These are phyloP conservation scores for Metellina segmentata DNA, from an alignment of 2,888 invertebrate genomes.

Conservation along the genomic window DNA sequence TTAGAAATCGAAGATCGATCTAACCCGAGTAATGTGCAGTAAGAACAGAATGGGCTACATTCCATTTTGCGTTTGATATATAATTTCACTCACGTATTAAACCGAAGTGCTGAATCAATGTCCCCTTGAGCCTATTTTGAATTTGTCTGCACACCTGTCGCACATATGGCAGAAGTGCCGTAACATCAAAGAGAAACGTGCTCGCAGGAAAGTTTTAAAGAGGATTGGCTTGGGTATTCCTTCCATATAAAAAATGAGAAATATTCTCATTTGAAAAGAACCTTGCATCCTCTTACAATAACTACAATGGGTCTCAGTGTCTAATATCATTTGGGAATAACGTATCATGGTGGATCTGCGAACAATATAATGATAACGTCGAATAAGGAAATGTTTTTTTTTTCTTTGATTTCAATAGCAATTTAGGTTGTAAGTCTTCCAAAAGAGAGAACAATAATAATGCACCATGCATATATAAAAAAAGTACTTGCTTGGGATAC, in stretches of 20 bases:
- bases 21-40: too few relatives aligned
- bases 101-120: not conserved
- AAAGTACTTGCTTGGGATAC: too few relatives aligned
- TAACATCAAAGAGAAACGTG: slow-evolving; percentile 56
- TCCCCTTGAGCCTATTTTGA: slow-evolving; percentile 19
- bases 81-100: not conserved
- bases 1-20: too few relatives aligned
- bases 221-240: not conserved
- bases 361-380: too few relatives aligned
- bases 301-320: too few relatives aligned
- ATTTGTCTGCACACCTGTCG: slow-evolving; percentile 54
- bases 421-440: too few relatives aligned
- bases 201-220: slow-evolving; percentile 7
- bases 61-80: not conserved
- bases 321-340: too few relatives aligned
- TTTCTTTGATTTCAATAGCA: too few relatives aligned
- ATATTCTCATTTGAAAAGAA: not conserved
- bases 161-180: not conserved
- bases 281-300: not conserved
- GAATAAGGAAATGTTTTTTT: too few relatives aligned
- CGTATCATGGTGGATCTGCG: too few relatives aligned
- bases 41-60: not conserved
- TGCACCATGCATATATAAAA: too few relatives aligned
- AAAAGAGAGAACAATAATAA: too few relatives aligned
- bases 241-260: not conserved